Percentiles rank a stretch among this genome's conserved stretches.
phyloP scores from a whole-genome alignment of 2,888 invertebrate species.

The Lycophotia porphyrea region DNA sequence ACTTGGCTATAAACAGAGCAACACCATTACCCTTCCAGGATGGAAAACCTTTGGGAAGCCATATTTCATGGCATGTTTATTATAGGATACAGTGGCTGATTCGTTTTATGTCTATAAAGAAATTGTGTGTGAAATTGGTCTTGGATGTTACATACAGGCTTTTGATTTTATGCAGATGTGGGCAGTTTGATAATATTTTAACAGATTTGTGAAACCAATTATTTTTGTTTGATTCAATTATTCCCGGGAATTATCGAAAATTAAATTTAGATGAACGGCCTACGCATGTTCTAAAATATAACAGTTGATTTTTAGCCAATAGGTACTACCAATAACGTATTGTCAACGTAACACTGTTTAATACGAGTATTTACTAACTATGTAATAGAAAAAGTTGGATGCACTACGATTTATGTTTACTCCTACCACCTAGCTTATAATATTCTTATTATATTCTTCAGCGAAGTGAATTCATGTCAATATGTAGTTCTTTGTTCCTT shows the following conservation, averaged over 20 bases:
- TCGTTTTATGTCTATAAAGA: slow-evolving; percentile 25
- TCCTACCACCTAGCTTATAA: background rate
- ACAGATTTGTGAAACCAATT: background rate
- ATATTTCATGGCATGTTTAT: slow-evolving; percentile 77
- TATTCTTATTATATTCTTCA: background rate
- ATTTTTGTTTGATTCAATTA: slow-evolving; percentile 12
- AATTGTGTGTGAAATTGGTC: slow-evolving; percentile 54
- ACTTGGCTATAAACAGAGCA: slow-evolving; percentile 82
- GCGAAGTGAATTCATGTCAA: background rate
- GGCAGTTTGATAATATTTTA: background rate
- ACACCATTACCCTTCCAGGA: slow-evolving; percentile 58
- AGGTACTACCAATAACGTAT: background rate
- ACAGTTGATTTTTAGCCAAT: background rate
- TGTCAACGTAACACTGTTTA: background rate
- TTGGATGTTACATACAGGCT: background rate
- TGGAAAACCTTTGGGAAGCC: slow-evolving; percentile 66
- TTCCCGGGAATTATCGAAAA: background rate
- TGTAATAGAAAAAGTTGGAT: background rate
- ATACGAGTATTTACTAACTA: background rate
- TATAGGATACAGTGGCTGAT: slow-evolving; percentile 43
- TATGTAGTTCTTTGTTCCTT: background rate
- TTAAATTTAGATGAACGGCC: background rate
- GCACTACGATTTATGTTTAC: background rate
- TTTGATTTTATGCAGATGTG: slow-evolving; percentile 11
- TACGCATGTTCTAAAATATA: background rate